Evolutionary conservation across 92 coral and sea anemone genomes (phyloP).

Genomic region (Epizoanthus stellaris): DNA sequence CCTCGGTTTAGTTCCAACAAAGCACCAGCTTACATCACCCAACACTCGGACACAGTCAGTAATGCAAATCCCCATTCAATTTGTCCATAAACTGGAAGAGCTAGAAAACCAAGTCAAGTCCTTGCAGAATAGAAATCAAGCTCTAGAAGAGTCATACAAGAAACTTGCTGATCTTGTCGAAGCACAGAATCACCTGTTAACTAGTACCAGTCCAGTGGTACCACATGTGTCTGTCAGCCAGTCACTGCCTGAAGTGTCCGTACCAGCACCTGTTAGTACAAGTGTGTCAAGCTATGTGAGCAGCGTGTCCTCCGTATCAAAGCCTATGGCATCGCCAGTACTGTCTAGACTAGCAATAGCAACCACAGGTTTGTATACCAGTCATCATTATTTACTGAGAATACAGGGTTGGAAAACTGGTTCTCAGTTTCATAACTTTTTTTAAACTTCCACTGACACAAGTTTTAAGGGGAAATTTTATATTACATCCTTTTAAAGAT

Average conservation of each 20-base stretch:
- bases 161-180: conserved; percentile 93
- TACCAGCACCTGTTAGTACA: background rate
- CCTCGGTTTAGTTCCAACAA: conserved; percentile 83
- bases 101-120: conserved; percentile 80
- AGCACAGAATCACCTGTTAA: conserved; percentile 93
- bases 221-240: conserved; percentile 64
- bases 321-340: conserved; percentile 34
- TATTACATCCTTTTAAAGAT: too few species aligned
- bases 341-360: conserved; percentile 26
- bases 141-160: conserved; percentile 89
- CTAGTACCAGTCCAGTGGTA: conserved; percentile 84
- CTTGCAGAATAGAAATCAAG: conserved; percentile 87
- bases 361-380: conserved; percentile 5
- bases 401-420: background rate
- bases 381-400: too few species aligned
- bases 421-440: background rate
- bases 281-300: conserved; percentile 5
- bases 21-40: conserved; percentile 52
- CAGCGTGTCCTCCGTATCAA: conserved; percentile 6
- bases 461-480: too few species aligned
- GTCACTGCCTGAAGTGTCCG: conserved; percentile 10
- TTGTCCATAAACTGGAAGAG: conserved; percentile 75
- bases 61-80: conserved; percentile 58
- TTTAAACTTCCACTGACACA: background rate
- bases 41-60: conserved; percentile 44